Conservation (phyloP, 2,113 vertebrate species). For the Struthidea cinerea region DNA sequence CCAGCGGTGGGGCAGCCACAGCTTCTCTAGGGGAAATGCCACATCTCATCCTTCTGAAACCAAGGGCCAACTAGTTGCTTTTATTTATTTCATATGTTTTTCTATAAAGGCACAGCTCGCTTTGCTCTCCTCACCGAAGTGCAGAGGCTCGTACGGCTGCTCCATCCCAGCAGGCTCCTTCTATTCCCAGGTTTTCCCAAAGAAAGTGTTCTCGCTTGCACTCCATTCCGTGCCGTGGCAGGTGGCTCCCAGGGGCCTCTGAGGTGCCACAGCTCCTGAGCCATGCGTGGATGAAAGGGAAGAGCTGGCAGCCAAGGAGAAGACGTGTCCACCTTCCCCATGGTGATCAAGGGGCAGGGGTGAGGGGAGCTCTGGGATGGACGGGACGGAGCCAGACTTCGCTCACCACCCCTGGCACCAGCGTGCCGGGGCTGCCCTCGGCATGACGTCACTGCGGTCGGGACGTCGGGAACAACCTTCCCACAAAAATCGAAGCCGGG, state of each 20-base stretch:
- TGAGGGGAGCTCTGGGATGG: background rate
- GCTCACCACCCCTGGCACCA: fast-evolving
- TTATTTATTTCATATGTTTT: too few species aligned
- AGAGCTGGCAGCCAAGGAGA: background rate
- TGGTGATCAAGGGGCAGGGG: fast-evolving
- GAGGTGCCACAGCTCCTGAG: background rate
- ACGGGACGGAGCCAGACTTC: background rate
- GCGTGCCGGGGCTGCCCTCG: background rate
- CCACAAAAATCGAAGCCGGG: background rate
- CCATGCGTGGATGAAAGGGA: fast-evolving
- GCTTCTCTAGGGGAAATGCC: background rate
- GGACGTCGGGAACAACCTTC: background rate
- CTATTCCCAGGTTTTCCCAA: background rate
- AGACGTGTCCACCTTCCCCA: background rate
- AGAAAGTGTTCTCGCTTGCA: fast-evolving
- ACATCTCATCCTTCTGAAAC: background rate
- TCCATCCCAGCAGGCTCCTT: background rate
- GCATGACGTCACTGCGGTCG: background rate
- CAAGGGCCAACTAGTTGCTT: background rate
- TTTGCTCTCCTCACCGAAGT: background rate
- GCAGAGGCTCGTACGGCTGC: fast-evolving
- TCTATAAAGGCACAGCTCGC: background rate
- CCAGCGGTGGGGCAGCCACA: background rate
- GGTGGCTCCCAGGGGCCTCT: background rate
- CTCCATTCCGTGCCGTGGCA: background rate